Base-by-base conservation (phyloP, 2,113 vertebrate species). In the Mormyrus lacerda region DNA sequence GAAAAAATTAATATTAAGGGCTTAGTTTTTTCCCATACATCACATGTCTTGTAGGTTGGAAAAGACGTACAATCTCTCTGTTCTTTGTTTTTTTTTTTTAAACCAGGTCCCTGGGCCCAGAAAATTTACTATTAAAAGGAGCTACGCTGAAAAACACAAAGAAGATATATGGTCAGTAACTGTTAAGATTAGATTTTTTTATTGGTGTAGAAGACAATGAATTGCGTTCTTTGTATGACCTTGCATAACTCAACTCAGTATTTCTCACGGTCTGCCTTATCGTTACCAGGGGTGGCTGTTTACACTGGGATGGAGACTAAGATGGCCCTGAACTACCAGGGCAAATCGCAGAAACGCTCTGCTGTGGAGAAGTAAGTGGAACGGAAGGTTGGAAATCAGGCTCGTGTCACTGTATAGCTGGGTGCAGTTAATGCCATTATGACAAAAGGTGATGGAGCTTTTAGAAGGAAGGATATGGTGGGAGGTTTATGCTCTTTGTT, bases 261-360 rank as follows among this genome's bases (percentile, higher is more conserved):
- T 48, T 73, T 21, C 10, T 5, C 13, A 88, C 4, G 17, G 1
- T 19, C 58, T 88, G 8, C 0, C 39, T 45, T 65, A 42, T 61
- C 45, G 58, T 87, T 50, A 86, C 42, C 91, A 99, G 98, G 98
- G 92, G 98, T 99, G 88, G 97, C 98, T 55, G 95, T 99, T 94
- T 99, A 99, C 92, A 99, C 98, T 24, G 98, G 98, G 45, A 99
- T 99, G 98, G 98, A 99, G 95, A 99, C 98, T 31, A 99, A 99
- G 96, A 99, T 99, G 98, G 98, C 98, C 92, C 97, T 99, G 88
- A 99, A 99, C 94, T 99, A 99, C 94, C 98, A 99, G 94, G 97
- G 98, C 86, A 99, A 99, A 94, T 98, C 98, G 92, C 98, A 99
- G 94, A 99, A 99, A 91, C 98, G 98, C 3, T 99, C 98, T 90